Base-by-base conservation (phyloP, 2,113 vertebrate species). In the Anolis carolinensis region DNA sequence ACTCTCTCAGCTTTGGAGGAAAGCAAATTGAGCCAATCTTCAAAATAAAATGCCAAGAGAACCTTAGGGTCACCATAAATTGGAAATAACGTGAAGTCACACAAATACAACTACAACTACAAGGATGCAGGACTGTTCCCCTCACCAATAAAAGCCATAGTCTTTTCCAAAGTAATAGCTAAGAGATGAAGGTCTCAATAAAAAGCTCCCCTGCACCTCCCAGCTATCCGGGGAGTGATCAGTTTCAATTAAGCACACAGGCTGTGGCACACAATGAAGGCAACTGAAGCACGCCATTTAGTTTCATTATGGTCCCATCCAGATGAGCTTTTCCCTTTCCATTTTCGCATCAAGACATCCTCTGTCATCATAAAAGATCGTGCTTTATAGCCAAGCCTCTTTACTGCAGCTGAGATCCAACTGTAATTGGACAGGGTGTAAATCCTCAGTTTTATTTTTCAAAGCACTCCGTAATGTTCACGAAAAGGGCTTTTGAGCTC, bases 201-300 rank as follows among this genome's bases (percentile, higher is more conserved):
- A 94, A 91, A 89, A 76, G 85, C 88, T 93, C 79, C 87, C 89
- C 81, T 85, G 78, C 73, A 87, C 87, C 83, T 91, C 87, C 71
- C 70, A 63, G 1, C 83, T 65, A 91, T 89, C 89, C 65, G 0
- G 91, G 94, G 92, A 94, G 78, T 82, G 83, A 91, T 93, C 90
- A 89, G 86, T 92, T 93, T 95, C 93, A 93, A 93, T 93, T 93
- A 94, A 87, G 88, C 92, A 88, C 83, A 75, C 81, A 89, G 89
- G 85, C 84, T 85, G 84, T 85, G 86, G 91, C 90, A 81, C 63
- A 71, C 0, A 7, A 83, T 36, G 73, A 88, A 78, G 4, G 85
- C 0, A 2, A 90, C 73, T 82, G 59, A 67, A 92, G 88, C 86
- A 76, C 84, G 2, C 75, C 83, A 88, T 92, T 90, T 90, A 92